Conservation (phyloP, 2,888 invertebrate genomes). For the Hyposoter didymator region DNA sequence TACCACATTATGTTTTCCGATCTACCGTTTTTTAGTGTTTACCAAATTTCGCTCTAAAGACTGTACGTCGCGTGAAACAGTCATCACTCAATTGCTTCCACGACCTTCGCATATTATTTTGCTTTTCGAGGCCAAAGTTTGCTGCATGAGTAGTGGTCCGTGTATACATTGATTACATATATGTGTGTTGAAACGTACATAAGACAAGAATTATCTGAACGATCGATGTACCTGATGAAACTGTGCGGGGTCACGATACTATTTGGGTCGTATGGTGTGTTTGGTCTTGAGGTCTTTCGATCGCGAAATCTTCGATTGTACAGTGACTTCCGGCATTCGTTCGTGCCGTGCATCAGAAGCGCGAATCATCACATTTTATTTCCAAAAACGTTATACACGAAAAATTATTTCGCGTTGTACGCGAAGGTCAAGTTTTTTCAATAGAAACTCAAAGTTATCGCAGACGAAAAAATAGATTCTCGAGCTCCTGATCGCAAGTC, state of each 20-base stretch:
- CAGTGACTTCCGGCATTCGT: not conserved
- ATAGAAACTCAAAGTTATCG: not conserved
- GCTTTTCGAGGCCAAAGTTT: conserved; percentile 66
- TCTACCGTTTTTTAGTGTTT: not conserved
- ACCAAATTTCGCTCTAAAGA: not conserved
- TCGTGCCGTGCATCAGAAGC: not conserved
- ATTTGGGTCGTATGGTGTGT: conserved; percentile 66
- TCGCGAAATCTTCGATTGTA: conserved; percentile 19
- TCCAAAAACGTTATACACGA: not conserved
- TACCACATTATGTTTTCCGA: not conserved
- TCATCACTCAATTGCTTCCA: conserved; percentile 28
- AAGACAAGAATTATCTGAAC: conserved; percentile 48
- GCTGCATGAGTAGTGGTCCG: not conserved
- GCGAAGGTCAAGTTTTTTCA: not conserved
- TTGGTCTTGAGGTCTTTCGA: conserved; percentile 1
- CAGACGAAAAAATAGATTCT: not conserved
- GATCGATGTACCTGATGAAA: conserved; percentile 61
- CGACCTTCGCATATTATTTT: conserved; percentile 70
- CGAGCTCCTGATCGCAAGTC: not conserved
- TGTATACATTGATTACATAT: not conserved
- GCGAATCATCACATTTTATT: not conserved
- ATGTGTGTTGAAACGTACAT: not conserved
- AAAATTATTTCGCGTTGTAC: not conserved
- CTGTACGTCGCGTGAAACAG: conserved; percentile 8
- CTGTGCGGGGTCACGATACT: conserved; percentile 61